phyloP scores from a whole-genome alignment of 2,797 vertebrate species.

The Columba guinea region DNA sequence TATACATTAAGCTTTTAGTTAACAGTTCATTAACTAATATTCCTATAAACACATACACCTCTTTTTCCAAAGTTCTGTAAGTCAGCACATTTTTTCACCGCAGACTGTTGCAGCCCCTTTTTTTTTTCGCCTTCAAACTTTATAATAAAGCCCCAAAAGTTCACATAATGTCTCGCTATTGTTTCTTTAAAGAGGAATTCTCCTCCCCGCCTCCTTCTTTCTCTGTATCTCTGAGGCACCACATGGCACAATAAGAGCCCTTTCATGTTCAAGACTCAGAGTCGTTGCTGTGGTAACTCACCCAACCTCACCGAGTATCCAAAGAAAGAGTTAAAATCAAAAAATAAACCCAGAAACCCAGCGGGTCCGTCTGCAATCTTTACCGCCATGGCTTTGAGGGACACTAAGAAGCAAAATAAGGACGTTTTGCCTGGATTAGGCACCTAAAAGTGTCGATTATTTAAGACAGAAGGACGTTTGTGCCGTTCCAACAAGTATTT shows the following conservation, averaged over 20 bases:
- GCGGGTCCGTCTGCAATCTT: constrained; percentile 8
- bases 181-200: constrained; percentile 63
- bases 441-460: constrained; percentile 25
- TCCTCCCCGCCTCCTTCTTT: constrained; percentile 62
- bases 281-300: constrained; percentile 75
- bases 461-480: constrained; percentile 44
- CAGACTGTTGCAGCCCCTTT: background rate
- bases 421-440: constrained; percentile 29
- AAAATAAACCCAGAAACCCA: background rate
- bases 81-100: background rate
- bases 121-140: background rate
- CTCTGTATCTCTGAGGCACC: constrained; percentile 61
- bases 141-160: constrained; percentile 33
- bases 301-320: constrained; percentile 41
- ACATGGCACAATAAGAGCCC: constrained; percentile 62
- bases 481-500: constrained; percentile 29
- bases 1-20: background rate
- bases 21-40: background rate
- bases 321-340: constrained; percentile 61
- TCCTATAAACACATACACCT: background rate
- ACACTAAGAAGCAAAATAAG: constrained; percentile 58
- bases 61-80: background rate
- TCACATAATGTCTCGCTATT: constrained; percentile 51
- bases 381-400: constrained; percentile 28
- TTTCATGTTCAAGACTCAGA: constrained; percentile 54